Percentiles rank a stretch among this genome's conserved stretches.
phyloP scores from a whole-genome alignment of 2,888 invertebrate genomes.

The Formica aserva region DNA sequence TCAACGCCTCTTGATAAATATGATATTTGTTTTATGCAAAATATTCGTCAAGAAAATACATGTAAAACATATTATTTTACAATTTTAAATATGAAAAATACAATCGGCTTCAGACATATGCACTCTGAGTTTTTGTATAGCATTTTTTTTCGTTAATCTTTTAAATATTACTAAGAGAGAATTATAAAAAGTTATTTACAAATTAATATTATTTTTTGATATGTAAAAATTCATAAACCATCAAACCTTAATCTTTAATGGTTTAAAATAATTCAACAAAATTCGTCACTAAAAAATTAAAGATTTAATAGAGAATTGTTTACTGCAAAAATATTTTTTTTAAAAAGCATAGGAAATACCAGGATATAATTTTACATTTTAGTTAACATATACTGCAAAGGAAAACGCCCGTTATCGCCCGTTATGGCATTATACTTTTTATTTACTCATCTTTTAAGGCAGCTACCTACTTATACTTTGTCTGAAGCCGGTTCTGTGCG shows the following conservation, averaged over 20 bases:
- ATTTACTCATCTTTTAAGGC: constrained; percentile 1
- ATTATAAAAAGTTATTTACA: neutral
- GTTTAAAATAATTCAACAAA: constrained; percentile 1
- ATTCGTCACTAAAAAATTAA: neutral
- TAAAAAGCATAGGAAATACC: neutral
- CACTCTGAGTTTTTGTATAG: neutral
- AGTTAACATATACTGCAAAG: neutral
- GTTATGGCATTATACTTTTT: constrained; percentile 14
- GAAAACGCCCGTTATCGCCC: neutral
- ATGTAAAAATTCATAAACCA: neutral
- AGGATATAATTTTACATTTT: neutral
- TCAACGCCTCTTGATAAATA: constrained; percentile 4
- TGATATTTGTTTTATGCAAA: neutral
- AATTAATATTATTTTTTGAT: neutral
- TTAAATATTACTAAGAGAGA: neutral
- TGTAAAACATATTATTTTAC: neutral
- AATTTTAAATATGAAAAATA: constrained; percentile 12
- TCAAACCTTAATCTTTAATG: neutral
- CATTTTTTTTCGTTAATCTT: neutral
- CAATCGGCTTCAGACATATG: neutral
- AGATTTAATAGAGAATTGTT: neutral
- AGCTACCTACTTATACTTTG: constrained; percentile 11
- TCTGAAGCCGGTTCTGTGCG: constrained; percentile 34
- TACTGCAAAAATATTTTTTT: no score
- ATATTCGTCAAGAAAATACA: neutral